These are phyloP conservation scores for Xenus cinereus DNA, from an alignment of 2,113 vertebrate genomes.

Conservation along the genomic window DNA sequence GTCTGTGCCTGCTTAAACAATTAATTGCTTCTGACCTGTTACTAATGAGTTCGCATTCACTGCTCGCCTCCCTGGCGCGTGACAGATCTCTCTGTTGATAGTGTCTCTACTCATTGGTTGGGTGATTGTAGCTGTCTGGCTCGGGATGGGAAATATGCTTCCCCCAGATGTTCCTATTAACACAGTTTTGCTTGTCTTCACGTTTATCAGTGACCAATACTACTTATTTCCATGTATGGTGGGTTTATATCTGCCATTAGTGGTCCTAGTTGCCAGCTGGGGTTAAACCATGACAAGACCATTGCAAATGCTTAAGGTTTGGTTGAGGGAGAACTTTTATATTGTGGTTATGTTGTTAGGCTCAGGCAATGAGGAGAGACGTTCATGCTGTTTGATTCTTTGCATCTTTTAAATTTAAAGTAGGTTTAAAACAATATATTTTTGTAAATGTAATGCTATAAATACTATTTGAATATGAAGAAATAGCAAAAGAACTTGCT, in stretches of 20 bases:
- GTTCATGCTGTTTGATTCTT: neutral
- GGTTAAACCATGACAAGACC: neutral
- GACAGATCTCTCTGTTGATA: neutral
- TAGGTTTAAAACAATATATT: neutral
- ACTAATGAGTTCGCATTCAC: neutral
- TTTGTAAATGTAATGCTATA: neutral
- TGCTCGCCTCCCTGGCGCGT: neutral
- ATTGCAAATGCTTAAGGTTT: neutral
- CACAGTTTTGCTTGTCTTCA: neutral
- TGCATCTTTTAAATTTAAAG: neutral
- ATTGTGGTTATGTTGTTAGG: neutral
- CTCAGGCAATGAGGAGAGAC: neutral
- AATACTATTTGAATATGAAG: neutral
- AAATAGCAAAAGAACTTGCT: neutral
- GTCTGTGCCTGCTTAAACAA: neutral
- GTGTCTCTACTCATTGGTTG: neutral
- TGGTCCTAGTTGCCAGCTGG: neutral
- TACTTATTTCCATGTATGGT: neutral
- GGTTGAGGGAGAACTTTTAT: neutral
- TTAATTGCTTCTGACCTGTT: neutral
- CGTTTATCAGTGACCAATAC: neutral
- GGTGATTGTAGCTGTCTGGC: neutral
- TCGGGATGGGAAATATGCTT: neutral
- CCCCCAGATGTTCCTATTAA: neutral
- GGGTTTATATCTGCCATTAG: neutral